These are phyloP conservation scores for Limanda limanda DNA, from an alignment of 2,113 vertebrate species.

Conservation along the genomic window DNA sequence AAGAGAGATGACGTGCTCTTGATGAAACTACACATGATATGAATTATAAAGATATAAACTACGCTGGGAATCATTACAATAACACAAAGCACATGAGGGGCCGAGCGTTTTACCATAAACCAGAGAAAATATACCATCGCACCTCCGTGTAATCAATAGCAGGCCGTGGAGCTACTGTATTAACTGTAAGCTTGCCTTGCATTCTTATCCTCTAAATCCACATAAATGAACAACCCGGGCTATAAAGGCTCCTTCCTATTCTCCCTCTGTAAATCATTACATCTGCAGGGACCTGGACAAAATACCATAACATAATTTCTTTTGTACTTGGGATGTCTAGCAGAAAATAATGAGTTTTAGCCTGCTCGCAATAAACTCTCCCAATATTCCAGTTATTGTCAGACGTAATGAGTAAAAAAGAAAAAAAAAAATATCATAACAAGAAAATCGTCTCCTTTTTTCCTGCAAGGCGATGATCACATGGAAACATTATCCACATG, in stretches of 20 bases:
- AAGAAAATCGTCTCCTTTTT: conserved; percentile 76
- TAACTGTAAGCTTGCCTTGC: conserved; percentile 66
- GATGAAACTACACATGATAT: conserved; percentile 47
- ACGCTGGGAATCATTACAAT: conserved; percentile 54
- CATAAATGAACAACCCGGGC: conserved; percentile 71
- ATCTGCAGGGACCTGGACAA: conserved; percentile 79
- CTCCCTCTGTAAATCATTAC: conserved; percentile 72
- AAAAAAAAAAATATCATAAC: conserved; percentile 66
- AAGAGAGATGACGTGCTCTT: conserved; percentile 37
- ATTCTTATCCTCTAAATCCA: conserved; percentile 74
- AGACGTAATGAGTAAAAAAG: conserved; percentile 76
- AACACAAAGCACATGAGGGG: conserved; percentile 62
- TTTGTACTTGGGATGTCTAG: conserved; percentile 77
- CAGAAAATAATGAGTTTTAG: conserved; percentile 83
- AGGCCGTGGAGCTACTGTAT: conserved; percentile 43
- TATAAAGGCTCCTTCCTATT: conserved; percentile 59
- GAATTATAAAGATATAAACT: conserved; percentile 57
- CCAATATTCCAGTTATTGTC: conserved; percentile 80
- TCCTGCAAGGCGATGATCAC: conserved; percentile 69
- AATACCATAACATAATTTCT: conserved; percentile 81
- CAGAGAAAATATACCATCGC: conserved; percentile 40
- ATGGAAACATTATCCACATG: conserved; percentile 84
- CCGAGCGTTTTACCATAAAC: conserved; percentile 45
- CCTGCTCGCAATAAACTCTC: conserved; percentile 81
- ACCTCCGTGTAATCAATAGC: conserved; percentile 76